Evolutionary conservation across 30 jellyfish, hydroid and myxozoan genomes (phyloP).

Genomic region (Cassiopea xamachana): DNA sequence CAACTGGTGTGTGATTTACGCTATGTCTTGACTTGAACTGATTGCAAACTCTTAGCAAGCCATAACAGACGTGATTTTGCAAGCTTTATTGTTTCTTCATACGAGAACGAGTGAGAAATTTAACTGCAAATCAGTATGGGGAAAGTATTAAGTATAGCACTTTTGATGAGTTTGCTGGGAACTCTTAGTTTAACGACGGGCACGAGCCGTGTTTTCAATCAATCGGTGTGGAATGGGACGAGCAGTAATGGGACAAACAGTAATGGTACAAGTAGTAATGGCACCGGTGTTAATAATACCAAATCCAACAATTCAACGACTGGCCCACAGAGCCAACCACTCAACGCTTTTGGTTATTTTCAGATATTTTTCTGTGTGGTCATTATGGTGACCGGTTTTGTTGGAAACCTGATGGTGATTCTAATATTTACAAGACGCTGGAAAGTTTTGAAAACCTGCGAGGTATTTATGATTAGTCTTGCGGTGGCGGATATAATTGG

Average conservation of each 20-base stretch:
- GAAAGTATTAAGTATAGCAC: neutral
- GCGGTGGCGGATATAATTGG: slow-evolving; percentile 95
- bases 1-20: neutral
- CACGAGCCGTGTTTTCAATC: neutral
- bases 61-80: too few relatives aligned
- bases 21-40: neutral
- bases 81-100: neutral
- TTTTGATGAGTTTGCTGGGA: neutral
- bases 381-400: slow-evolving; percentile 69
- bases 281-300: neutral
- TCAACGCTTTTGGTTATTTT: slow-evolving; percentile 7
- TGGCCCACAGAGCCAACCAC: neutral
- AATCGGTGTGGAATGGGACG: neutral
- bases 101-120: neutral
- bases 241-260: neutral
- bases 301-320: neutral
- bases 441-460: slow-evolving; percentile 81
- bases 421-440: slow-evolving; percentile 70
- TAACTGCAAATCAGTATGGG: neutral
- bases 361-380: slow-evolving; percentile 44
- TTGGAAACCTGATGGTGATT: slow-evolving; percentile 83
- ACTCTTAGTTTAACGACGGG: neutral
- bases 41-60: too few relatives aligned
- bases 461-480: slow-evolving; percentile 86
- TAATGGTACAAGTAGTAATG: neutral